phyloP scores from a whole-genome alignment of 2,888 invertebrate genomes.

The Polydrusus tereticollis region DNA sequence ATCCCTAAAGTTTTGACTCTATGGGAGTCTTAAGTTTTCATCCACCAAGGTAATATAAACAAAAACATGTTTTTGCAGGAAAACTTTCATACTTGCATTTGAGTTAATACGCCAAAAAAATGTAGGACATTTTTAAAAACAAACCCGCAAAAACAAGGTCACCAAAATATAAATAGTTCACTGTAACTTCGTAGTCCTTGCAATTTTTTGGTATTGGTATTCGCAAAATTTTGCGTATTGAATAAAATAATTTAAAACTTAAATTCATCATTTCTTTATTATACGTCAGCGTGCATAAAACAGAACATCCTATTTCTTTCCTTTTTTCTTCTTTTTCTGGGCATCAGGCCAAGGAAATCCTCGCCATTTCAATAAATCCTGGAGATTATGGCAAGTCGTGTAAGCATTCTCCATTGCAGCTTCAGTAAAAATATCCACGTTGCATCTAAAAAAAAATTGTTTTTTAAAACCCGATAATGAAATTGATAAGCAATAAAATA shows the following conservation, averaged over 20 bases:
- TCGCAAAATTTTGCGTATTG: background rate
- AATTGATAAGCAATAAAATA: no score
- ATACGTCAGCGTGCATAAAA: background rate
- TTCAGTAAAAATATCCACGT: constrained; percentile 88
- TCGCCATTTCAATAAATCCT: constrained; percentile 86
- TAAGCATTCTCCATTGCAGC: constrained; percentile 95
- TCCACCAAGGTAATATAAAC: background rate
- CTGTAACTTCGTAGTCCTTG: no score
- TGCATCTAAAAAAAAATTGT: constrained; percentile 72
- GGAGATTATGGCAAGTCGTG: constrained; percentile 92
- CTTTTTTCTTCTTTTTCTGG: constrained; percentile 89
- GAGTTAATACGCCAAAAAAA: no score
- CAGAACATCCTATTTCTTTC: constrained; percentile 72
- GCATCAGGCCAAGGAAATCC: constrained; percentile 93
- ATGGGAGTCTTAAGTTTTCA: background rate
- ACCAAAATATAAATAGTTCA: no score
- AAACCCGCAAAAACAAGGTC: no score
- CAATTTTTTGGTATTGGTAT: no score
- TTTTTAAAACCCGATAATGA: no score
- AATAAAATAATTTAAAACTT: no score
- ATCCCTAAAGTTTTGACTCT: no score
- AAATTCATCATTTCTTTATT: no score
- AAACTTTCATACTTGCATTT: no score
- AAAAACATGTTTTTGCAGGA: background rate
- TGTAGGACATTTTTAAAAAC: no score